phyloP scores from a whole-genome alignment of 1,140 invertebrate species.

The Reticulitermes speratus region DNA sequence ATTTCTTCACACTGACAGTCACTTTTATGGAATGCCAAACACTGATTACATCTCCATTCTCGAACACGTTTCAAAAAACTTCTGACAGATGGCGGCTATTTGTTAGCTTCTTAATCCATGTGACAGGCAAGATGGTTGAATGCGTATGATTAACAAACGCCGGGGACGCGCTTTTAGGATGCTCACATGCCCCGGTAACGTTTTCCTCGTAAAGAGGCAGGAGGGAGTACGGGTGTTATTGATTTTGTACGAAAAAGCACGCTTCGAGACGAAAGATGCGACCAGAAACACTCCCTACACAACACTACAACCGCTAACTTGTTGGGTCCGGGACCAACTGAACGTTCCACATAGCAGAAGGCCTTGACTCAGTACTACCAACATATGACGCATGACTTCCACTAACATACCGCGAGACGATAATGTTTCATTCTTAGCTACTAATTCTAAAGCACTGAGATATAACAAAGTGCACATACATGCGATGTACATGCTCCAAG shows the following conservation, averaged over 20 bases:
- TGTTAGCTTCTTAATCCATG: neutral
- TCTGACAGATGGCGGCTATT: neutral
- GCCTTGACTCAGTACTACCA: neutral
- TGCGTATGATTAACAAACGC: neutral
- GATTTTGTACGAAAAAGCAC: neutral
- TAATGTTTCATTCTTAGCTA: neutral
- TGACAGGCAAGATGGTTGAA: neutral
- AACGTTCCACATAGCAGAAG: neutral
- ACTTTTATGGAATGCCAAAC: neutral
- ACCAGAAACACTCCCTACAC: neutral
- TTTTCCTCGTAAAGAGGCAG: neutral
- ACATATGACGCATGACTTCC: neutral
- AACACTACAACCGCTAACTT: neutral
- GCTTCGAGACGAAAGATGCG: neutral
- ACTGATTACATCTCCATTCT: neutral
- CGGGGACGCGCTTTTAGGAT: neutral
- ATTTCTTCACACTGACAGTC: neutral
- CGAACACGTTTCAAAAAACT: neutral
- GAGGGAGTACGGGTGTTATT: neutral
- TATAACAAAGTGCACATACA: neutral
- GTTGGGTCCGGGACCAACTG: neutral
- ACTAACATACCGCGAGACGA: neutral
- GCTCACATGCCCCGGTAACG: neutral
- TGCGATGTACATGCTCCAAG: neutral
- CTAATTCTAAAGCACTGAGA: neutral